Evolutionary conservation across 2,888 invertebrate species (phyloP).

Genomic region (Epistrophe grossulariae): DNA sequence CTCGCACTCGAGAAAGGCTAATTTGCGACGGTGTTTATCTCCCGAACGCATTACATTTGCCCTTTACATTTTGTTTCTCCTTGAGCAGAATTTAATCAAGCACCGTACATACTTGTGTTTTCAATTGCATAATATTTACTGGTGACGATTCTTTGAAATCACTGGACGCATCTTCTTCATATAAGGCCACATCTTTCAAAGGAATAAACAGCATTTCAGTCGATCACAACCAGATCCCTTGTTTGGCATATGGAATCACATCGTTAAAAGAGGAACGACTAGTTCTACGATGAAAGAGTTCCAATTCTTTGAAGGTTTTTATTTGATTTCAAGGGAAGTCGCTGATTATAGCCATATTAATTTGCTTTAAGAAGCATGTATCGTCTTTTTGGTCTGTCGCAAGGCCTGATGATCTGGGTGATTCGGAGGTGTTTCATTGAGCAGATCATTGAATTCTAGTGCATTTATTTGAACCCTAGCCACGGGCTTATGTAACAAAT

Average conservation of each 20-base stretch:
- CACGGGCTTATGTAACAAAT: no score
- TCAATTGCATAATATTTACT: constrained; percentile 92
- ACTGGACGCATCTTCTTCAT: constrained; percentile 87
- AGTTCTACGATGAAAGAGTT: constrained; percentile 97
- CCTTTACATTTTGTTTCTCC: constrained; percentile 86
- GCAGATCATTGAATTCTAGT: no score
- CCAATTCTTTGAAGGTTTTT: no score
- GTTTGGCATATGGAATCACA: constrained; percentile 97
- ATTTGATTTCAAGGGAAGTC: no score
- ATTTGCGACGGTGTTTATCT: constrained; percentile 95
- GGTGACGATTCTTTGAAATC: constrained; percentile 91
- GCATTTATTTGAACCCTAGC: no score
- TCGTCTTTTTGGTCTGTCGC: no score
- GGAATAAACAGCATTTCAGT: constrained; percentile 97
- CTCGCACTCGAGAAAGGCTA: constrained; percentile 95
- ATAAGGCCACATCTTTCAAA: constrained; percentile 91
- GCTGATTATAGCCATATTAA: no score
- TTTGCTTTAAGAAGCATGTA: no score
- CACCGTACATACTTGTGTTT: no score
- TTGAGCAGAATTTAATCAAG: no score
- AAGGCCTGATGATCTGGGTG: no score
- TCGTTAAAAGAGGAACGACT: constrained; percentile 97
- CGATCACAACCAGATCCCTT: constrained; percentile 95
- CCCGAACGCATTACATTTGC: constrained; percentile 85
- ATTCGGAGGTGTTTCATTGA: no score